Base-by-base conservation (phyloP, 2,113 vertebrate genomes). In the Elachura formosa region DNA sequence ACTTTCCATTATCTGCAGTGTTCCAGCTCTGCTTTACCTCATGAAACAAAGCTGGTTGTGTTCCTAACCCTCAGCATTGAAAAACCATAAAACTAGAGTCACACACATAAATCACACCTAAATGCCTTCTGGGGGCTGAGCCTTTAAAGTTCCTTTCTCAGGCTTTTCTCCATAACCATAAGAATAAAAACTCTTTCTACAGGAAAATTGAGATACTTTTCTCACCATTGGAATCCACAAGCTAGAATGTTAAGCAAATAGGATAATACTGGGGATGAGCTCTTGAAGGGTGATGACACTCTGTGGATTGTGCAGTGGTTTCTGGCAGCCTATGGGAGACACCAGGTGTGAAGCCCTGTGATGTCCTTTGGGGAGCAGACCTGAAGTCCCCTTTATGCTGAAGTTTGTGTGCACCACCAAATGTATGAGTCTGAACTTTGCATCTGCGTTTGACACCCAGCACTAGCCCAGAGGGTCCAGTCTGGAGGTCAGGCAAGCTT, bases 1-100 rank as follows among this genome's bases (percentile, higher is more conserved):
- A 92, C 95, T 96, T 96, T 96, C 96, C 96, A 94, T 77, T 77
- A 86, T 92, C 90, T 80, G 79, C 74, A 86, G 34, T 28, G 55
- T 45, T 96, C 94, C 92, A 94, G 92, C 92, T 69, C 72, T 8
- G 3, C 83, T 95, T 93, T 88, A 90, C 95, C 88, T 95, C 92
- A 95, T 86, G 62, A 96, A 94, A 93, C 87, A 92, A 87, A 95
- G 78, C 83, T 88, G 90, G 58, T 93, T 94, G 63, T 58, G 88
- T 88, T 94, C 84, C 89, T 94, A 94, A 87, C 71, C 81, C 87
- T 91, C 80, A 89, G 69, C 66, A 79, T 1, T 68, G 83, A 78
- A 81, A 95, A 92, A 93, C 51, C 84, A 82, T 87, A 81, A 94
- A 85, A 61, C 52, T 46, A 46, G 66, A 92, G 87, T 89, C 87